Base-by-base conservation (phyloP, 92 coral and sea anemone genomes). In the Paramuricea clavata region DNA sequence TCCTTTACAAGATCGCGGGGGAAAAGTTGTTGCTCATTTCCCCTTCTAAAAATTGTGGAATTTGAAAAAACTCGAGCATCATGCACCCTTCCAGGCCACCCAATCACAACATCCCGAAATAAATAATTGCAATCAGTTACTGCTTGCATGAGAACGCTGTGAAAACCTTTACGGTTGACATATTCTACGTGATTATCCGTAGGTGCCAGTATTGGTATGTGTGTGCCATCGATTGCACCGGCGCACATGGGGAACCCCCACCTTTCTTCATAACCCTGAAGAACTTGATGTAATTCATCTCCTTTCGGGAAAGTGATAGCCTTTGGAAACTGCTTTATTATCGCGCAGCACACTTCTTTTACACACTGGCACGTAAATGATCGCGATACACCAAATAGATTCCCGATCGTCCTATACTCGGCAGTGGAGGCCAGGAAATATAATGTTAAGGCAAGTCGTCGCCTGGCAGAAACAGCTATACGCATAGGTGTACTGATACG, bases 51-150 rank as follows among this genome's bases (percentile, higher is more conserved):
- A 73, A 90, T 16, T 15, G 72, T 60, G 25, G 84, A 88, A 41
- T 82, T 88, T 35, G 72, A 19, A 57, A 88, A 75, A 19, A 86
- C 87, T 6, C 85, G 64, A 1, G 93, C 93, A 62, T 90, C 88
- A 75, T 90, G 93, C 16, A 86, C 93, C 28, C 93, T 86, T 10
- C 93, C 93, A 4, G 85, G 93, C 94, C 94, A 91, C 10, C 91
- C 89, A 72, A 91, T 44, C 17, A 79, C 87, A n/a, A 91, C 83
- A 78, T 91, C 94, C 79, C 89, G 65, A 62, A 78, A 91, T 57
- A 32, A 70, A 87, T 91, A 91, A 57, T 78, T 74, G 42, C 47
- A 16, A n/a, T n/a, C n/a, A n/a, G n/a, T n/a, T n/a, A n/a, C n/a
- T n/a, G n/a, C n/a, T n/a, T n/a, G n/a, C n/a, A 90, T n/a, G n/a